Conservation (phyloP, 1,140 invertebrate species). For the Cherax destructor region DNA sequence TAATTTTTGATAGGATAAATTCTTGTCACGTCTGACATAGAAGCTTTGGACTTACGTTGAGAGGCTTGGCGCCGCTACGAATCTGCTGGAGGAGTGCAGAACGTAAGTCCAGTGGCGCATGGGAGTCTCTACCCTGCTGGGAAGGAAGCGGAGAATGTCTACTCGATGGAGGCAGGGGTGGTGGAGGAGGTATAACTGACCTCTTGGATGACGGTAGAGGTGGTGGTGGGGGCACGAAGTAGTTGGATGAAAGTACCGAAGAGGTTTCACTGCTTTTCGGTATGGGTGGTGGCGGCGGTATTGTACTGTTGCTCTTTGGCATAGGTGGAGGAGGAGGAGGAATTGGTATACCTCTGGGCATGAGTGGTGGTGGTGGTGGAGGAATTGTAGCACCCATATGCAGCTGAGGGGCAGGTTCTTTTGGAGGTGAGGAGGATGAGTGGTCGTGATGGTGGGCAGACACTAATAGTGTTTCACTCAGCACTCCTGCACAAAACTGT, state of each 20-base stretch:
- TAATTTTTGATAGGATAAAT: too few relatives aligned
- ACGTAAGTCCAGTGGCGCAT: background rate
- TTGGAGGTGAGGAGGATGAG: too few relatives aligned
- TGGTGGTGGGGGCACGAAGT: background rate
- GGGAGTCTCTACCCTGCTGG: background rate
- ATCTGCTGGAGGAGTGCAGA: background rate
- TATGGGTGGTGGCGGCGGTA: background rate
- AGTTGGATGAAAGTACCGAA: background rate
- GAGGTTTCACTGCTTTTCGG: background rate
- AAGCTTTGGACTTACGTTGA: background rate
- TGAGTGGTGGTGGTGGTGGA: background rate
- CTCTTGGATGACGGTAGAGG: background rate
- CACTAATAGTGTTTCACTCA: too few relatives aligned
- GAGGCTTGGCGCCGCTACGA: background rate
- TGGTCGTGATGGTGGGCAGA: too few relatives aligned
- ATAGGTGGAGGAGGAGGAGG: slow-evolving; percentile 1
- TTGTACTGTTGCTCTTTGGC: background rate
- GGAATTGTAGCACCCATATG: background rate
- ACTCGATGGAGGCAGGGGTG: background rate
- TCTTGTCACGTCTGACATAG: too few relatives aligned
- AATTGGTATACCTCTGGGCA: background rate
- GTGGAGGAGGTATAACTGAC: background rate
- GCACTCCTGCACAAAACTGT: too few relatives aligned
- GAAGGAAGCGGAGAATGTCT: background rate
- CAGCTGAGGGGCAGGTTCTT: too few relatives aligned